phyloP scores from a whole-genome alignment of 2,888 invertebrate species.

The Rhamnusium bicolor region DNA sequence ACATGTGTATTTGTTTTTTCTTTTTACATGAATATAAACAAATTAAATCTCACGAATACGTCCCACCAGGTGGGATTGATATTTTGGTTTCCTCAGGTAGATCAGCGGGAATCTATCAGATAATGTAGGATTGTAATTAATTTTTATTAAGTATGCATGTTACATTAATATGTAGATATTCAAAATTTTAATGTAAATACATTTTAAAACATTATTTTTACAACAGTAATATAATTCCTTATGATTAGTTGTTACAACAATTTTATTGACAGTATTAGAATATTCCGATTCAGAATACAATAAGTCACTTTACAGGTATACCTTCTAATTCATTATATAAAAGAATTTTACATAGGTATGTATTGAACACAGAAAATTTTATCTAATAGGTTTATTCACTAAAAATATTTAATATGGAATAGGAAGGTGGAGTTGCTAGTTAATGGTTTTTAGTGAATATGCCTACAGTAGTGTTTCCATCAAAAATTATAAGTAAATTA shows the following conservation, averaged over 20 bases:
- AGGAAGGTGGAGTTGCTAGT: background rate
- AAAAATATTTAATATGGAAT: background rate
- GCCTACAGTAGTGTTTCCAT: background rate
- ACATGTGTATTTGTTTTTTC: no score
- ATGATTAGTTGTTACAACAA: background rate
- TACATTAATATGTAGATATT: background rate
- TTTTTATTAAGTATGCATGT: background rate
- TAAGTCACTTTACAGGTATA: constrained; percentile 19
- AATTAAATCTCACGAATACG: no score
- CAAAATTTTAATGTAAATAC: constrained; percentile 3
- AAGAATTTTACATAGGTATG: background rate
- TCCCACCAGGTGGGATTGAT: no score
- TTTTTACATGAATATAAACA: no score
- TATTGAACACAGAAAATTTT: background rate
- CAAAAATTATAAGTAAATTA: background rate
- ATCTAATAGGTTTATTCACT: background rate
- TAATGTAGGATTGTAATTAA: background rate
- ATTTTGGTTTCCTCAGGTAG: background rate
- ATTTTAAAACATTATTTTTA: background rate
- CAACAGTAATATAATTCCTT: background rate
- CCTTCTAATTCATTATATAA: background rate
- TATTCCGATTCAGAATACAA: constrained; percentile 3
- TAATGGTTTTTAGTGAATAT: background rate
- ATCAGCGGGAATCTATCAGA: background rate
- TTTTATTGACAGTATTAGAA: constrained; percentile 25